These are phyloP conservation scores for Antechinus flavipes DNA, from an alignment of 2,113 vertebrate genomes.

Conservation along the genomic window DNA sequence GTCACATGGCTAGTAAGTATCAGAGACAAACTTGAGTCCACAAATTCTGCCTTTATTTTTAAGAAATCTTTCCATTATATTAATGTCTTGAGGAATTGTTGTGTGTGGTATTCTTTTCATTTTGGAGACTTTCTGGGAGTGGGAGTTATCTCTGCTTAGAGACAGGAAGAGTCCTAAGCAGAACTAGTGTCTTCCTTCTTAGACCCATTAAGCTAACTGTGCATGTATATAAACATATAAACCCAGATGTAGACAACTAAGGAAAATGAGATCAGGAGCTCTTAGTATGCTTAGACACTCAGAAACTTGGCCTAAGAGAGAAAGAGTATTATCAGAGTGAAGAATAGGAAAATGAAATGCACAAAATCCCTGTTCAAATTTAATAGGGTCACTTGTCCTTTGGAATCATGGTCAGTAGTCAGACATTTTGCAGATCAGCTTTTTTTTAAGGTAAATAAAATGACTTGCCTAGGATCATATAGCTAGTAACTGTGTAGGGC, in stretches of 20 bases:
- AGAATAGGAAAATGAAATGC: not conserved
- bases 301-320: not conserved
- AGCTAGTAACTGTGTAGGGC: not conserved
- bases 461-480: not conserved
- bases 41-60: not conserved
- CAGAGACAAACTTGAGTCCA: not conserved
- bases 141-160: accelerated
- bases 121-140: not conserved
- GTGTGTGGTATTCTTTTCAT: not conserved
- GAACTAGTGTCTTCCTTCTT: not conserved
- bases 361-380: not conserved
- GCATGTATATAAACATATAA: not conserved
- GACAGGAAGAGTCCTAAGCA: not conserved
- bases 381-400: not conserved
- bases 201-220: not conserved
- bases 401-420: not conserved
- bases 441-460: not conserved
- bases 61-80: not conserved
- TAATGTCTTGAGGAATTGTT: not conserved
- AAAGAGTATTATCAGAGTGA: not conserved
- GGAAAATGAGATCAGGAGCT: not conserved
- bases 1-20: not conserved
- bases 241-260: not conserved
- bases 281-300: not conserved
- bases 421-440: not conserved